Evolutionary conservation across 2,113 vertebrate genomes (phyloP).

Genomic region (Cryptoleucopteryx plumbea): DNA sequence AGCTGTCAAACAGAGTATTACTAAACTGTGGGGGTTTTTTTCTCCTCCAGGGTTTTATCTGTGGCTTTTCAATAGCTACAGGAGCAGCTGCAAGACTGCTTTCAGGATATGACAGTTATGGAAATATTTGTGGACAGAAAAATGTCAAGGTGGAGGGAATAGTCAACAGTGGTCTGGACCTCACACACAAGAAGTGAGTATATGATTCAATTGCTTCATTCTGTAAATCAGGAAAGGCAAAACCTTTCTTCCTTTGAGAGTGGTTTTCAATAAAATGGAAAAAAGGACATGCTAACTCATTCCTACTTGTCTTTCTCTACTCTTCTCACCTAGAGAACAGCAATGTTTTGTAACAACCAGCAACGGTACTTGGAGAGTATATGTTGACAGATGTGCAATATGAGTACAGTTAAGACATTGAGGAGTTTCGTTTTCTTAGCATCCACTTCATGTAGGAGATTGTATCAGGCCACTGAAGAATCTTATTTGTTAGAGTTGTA

Average conservation of each 20-base stretch:
- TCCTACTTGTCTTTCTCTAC: neutral
- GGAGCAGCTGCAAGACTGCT: conserved; percentile 92
- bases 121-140: conserved; percentile 94
- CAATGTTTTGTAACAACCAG: neutral
- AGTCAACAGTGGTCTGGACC: conserved; percentile 89
- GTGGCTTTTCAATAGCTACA: conserved; percentile 91
- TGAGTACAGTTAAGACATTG: neutral
- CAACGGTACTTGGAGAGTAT: neutral
- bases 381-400: neutral
- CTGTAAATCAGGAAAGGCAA: neutral
- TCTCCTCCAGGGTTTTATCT: conserved; percentile 87
- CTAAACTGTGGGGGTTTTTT: neutral
- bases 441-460: neutral
- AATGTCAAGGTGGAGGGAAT: conserved; percentile 87
- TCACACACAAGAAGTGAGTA: conserved; percentile 91
- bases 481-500: neutral
- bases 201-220: neutral
- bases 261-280: neutral
- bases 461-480: neutral
- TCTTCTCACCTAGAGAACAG: neutral
- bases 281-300: neutral
- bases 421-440: neutral
- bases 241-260: neutral
- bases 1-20: conserved; percentile 1
- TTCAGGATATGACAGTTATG: conserved; percentile 96